Evolutionary conservation across 2,797 vertebrate genomes (phyloP), one percentile per base, ranked within the genome.

Genomic region (Poecilia wingei): DNA sequence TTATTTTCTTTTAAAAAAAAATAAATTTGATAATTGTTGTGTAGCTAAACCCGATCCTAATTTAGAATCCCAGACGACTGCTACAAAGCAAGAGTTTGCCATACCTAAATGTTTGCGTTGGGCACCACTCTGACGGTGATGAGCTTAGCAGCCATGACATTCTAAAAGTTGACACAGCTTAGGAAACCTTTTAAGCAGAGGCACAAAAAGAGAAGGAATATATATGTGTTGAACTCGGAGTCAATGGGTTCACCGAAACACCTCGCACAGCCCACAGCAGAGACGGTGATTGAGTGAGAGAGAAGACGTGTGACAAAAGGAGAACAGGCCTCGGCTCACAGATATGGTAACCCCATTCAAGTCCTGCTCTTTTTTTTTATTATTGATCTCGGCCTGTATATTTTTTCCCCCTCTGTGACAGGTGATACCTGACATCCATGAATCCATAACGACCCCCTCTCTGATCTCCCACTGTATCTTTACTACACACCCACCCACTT

Each of bases 401-500:
- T 92, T 87, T 81, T 81, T 84, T 2, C 20, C 85, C 72, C 1
- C 72, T 12, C 73, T 88, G 31, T 91, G 93, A 93, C 92, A 91
- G 90, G 80, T 86, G 86, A 92, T 88, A 86, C 78, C 83, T 87
- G 88, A 92, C 87, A 51, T 80, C 71, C 83, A 86, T 84, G 87
- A 92, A 91, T 92, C 88, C 83, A 87, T 61, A 79, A 51, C 84
- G 80, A 47, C 91, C 88, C 84, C 78, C 85, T 78, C 36, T 79
- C 53, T 59, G 77, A 81, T 88, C 80, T 85, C 79, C 79, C 87
- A 80, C 83, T 88, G 85, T 82, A 86, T 83, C 82, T 85, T 90
- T 84, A 86, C 85, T 80, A 14, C 57, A 79, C 45, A 33, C 16
- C 86, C 93, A 93, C 94, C 90, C 92, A 93, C 79, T 78, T 87